Evolutionary conservation across 2,888 invertebrate species (phyloP).

Genomic region (Cephus spinipes): DNA sequence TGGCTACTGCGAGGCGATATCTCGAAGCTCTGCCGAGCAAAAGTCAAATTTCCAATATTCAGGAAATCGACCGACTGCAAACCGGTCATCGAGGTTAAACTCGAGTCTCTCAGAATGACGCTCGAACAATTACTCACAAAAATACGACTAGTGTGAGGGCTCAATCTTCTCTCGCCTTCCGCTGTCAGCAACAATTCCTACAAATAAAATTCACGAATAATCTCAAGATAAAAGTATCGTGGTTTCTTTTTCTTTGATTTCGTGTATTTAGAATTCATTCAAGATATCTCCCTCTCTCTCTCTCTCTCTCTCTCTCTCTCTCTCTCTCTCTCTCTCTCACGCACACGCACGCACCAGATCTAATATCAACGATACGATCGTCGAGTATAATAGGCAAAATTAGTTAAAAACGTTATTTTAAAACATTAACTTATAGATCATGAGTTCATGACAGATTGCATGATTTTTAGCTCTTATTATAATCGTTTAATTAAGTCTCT

Average conservation of each 20-base stretch:
- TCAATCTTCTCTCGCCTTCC: conserved; percentile 70
- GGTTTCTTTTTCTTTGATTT: conserved; percentile 4
- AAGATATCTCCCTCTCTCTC: background rate
- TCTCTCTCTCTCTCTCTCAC: conserved; percentile 4
- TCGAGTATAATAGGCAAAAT: too few relatives aligned
- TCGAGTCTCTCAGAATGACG: conserved; percentile 54
- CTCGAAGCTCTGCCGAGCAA: conserved; percentile 67
- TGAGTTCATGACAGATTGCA: too few relatives aligned
- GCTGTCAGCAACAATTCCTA: conserved; percentile 74
- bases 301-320: background rate
- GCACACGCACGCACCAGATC: background rate
- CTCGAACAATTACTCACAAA: conserved; percentile 75
- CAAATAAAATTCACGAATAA: conserved; percentile 32
- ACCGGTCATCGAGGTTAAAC: conserved; percentile 73
- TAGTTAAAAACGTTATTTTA: too few relatives aligned
- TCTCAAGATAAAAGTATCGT: background rate
- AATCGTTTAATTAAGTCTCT: too few relatives aligned
- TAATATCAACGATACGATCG: background rate
- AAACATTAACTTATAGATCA: too few relatives aligned
- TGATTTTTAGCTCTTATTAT: too few relatives aligned
- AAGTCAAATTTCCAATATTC: conserved; percentile 73
- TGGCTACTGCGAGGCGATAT: conserved; percentile 45
- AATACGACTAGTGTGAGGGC: conserved; percentile 71
- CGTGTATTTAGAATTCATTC: background rate
- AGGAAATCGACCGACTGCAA: conserved; percentile 74